These are phyloP conservation scores for Lepilemur septentrionalis DNA, from an alignment of 2,797 vertebrate species.

Conservation along the genomic window DNA sequence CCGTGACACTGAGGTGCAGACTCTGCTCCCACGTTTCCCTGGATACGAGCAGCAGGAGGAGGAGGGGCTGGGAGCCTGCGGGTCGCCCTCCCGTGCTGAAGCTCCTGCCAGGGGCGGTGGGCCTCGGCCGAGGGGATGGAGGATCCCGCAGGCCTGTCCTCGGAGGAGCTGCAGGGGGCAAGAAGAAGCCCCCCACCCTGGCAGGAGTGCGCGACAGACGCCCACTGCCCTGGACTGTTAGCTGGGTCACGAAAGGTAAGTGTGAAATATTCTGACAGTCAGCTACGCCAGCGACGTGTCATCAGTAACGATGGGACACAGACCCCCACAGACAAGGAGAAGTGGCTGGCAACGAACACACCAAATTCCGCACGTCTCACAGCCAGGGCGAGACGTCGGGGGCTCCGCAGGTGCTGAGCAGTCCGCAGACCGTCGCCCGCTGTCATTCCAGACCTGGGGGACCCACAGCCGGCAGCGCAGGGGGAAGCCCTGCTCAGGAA, in stretches of 20 bases:
- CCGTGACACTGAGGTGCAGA: accelerated
- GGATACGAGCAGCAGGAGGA: accelerated
- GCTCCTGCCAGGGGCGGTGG: too few relatives aligned
- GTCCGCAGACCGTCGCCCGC: not conserved
- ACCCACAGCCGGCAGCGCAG: too few relatives aligned
- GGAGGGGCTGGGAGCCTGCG: accelerated
- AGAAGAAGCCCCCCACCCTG: accelerated
- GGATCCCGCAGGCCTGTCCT: accelerated
- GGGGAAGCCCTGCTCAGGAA: not conserved
- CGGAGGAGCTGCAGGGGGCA: accelerated
- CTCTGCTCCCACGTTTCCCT: too few relatives aligned
- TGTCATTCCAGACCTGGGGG: not conserved
- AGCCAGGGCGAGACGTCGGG: not conserved
- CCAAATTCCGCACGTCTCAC: not conserved
- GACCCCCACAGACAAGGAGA: not conserved
- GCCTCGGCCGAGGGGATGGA: accelerated
- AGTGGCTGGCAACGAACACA: too few relatives aligned
- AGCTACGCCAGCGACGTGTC: not conserved
- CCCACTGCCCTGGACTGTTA: too few relatives aligned
- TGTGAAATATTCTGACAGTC: not conserved
- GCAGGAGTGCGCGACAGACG: accelerated
- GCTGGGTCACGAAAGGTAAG: not conserved
- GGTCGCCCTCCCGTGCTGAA: accelerated
- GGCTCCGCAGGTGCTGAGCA: accelerated
- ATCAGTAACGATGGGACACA: accelerated